A percentile compares a stretch with the other conserved stretches of the same genome.
phyloP scores from a whole-genome alignment of 2,113 vertebrate species.

The Panthera tigris region DNA sequence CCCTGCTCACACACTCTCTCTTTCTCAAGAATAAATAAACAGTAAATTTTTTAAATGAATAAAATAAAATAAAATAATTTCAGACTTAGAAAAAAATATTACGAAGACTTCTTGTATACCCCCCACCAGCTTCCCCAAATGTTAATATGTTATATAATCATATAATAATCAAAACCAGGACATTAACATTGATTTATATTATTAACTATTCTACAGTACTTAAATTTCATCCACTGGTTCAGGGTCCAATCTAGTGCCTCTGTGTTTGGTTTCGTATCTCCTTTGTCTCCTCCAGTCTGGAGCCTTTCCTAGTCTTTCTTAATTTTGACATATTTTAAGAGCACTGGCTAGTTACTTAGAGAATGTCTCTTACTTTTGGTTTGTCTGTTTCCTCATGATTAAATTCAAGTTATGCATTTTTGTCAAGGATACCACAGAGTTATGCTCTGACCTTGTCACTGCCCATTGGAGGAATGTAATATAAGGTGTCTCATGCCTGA shows the following conservation, averaged over 20 bases:
- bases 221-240: background rate
- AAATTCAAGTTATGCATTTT: conserved; percentile 2
- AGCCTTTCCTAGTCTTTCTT: background rate
- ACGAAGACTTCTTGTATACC: background rate
- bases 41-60: no score
- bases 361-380: background rate
- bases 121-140: background rate
- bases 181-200: background rate
- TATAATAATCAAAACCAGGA: background rate
- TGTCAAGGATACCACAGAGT: background rate
- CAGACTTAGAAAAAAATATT: background rate
- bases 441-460: background rate
- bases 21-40: no score
- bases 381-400: background rate
- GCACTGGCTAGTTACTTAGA: background rate
- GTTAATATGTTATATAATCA: background rate
- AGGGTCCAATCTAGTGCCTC: background rate
- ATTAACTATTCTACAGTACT: background rate
- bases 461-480: background rate
- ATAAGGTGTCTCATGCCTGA: background rate
- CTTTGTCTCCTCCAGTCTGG: background rate
- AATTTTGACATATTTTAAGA: background rate
- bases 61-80: background rate
- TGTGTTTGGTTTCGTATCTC: background rate
- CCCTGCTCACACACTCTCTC: no score